phyloP scores from a whole-genome alignment of 1,140 invertebrate genomes.

The Branchinecta lindahli region DNA sequence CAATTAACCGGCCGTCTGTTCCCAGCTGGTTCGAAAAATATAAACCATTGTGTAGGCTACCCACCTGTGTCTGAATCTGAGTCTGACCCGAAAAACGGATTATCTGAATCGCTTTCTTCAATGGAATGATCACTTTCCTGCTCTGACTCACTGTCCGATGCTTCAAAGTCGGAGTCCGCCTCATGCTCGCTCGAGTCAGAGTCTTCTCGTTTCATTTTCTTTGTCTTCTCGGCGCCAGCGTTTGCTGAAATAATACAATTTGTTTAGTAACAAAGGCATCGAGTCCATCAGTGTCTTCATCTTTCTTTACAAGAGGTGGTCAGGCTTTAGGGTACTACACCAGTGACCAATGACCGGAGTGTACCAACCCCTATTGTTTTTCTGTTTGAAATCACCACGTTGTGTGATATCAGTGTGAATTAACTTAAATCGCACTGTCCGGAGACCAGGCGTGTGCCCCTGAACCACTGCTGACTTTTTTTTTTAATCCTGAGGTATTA shows the following conservation, averaged over 20 bases:
- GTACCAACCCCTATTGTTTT: no score
- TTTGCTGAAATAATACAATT: background rate
- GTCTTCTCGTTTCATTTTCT: constrained; percentile 45
- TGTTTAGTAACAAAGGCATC: background rate
- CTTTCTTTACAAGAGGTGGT: no score
- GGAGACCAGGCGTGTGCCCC: no score
- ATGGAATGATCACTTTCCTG: constrained; percentile 30
- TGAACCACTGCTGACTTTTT: no score
- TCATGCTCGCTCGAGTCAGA: constrained; percentile 44
- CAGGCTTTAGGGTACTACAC: no score
- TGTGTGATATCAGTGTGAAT: no score
- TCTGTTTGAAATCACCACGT: no score
- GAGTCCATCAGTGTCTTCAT: background rate
- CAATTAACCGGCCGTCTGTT: no score
- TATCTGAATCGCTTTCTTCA: constrained; percentile 25
- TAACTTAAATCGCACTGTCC: no score
- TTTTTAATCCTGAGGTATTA: no score
- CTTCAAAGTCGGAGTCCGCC: constrained; percentile 30
- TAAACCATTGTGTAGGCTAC: constrained; percentile 18
- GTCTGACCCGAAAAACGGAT: constrained; percentile 54
- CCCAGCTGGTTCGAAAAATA: no score
- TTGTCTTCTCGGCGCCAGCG: constrained; percentile 30
- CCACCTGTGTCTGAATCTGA: constrained; percentile 62
- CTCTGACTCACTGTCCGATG: constrained; percentile 26
- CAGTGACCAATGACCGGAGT: no score